A percentile compares a stretch with the other conserved stretches of the same genome.
phyloP scores from a whole-genome alignment of 2,113 vertebrate species.

The Lagopus muta region DNA sequence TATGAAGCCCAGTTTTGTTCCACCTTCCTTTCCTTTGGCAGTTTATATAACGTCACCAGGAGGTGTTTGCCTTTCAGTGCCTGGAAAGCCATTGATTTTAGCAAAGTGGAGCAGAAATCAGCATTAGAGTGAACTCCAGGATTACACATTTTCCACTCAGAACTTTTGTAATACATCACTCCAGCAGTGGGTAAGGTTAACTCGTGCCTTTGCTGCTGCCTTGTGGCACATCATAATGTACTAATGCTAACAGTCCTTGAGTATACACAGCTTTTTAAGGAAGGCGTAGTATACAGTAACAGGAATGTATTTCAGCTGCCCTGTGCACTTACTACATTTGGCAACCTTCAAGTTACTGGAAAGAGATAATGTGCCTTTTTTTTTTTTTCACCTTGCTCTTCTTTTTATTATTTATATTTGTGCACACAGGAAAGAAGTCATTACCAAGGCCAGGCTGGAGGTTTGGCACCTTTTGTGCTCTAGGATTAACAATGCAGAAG shows the following conservation, averaged over 20 bases:
- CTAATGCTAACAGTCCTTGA: neutral
- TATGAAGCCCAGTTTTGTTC: neutral
- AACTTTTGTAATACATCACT: neutral
- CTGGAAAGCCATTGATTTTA: neutral
- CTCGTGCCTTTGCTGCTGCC: neutral
- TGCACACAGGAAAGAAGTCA: neutral
- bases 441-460: neutral
- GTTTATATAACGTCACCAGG: neutral
- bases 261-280: neutral
- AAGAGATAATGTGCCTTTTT: neutral
- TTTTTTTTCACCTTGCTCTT: neutral
- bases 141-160: neutral
- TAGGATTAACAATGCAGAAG: neutral
- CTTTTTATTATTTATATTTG: neutral
- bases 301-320: neutral
- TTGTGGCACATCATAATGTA: neutral
- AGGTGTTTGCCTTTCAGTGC: neutral
- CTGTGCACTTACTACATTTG: neutral
- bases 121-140: neutral
- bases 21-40: neutral
- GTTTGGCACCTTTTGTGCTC: neutral
- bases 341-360: neutral
- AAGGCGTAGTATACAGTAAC: neutral
- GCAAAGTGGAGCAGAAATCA: neutral
- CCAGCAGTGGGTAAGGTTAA: neutral